Percentiles rank a stretch among this genome's conserved stretches.
Evolutionary conservation across 2,113 vertebrate species (phyloP).

Genomic region (Phyllostomus discolor): DNA sequence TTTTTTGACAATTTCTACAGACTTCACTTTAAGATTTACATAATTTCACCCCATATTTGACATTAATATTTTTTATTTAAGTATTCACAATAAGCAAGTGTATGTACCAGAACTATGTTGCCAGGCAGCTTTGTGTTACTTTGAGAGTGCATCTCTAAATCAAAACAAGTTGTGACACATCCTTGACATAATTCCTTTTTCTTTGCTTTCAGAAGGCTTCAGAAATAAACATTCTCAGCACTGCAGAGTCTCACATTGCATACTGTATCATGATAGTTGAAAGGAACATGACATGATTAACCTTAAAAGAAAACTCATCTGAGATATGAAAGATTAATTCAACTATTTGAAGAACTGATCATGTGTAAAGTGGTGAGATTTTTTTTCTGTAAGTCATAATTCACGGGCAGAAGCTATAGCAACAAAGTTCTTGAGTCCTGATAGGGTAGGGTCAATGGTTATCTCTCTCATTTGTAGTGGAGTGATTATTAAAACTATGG

Average conservation of each 20-base stretch:
- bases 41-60: background rate
- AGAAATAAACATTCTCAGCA: background rate
- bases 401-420: background rate
- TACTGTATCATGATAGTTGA: background rate
- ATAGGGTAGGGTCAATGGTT: background rate
- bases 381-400: background rate
- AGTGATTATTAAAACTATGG: background rate
- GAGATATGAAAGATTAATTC: background rate
- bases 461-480: background rate
- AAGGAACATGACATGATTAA: conserved; percentile 1
- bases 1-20: background rate
- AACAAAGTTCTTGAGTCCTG: background rate
- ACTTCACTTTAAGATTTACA: conserved; percentile 21
- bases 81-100: background rate
- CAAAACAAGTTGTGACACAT: conserved; percentile 19
- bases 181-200: background rate
- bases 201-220: conserved; percentile 25
- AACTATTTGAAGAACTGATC: conserved; percentile 11
- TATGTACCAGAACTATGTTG: background rate
- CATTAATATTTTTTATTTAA: conserved; percentile 35
- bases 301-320: background rate
- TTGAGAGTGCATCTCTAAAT: background rate
- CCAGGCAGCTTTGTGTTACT: background rate
- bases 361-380: background rate
- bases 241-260: background rate